Base-by-base conservation (phyloP, 2,797 vertebrate species). In the Danio choprae region DNA sequence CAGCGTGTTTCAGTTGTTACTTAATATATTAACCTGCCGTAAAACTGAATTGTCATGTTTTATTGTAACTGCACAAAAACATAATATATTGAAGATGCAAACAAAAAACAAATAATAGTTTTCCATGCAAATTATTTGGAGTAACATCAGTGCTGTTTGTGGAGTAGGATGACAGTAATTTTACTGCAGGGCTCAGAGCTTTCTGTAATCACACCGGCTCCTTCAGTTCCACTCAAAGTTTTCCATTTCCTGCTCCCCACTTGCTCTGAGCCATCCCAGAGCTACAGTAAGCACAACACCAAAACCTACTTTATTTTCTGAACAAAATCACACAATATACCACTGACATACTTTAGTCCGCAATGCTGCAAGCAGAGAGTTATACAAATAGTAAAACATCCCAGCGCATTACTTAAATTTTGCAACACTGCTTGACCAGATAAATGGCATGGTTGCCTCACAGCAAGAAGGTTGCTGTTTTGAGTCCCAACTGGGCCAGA, bases 131-230 rank as follows among this genome's bases (percentile, higher is more conserved):
- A 53, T 8, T n/a, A 50, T n/a, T 53, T 53, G 7, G 6, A 8
- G n/a, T n/a, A 7, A 44, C 4, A 1, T 65, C 11, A 46, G 63
- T 46, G 7, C 15, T 67, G 18, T 46, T 4, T 67, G 63, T 46
- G 20, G 43, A 67, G 43, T 9, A 12, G 18, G 63, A 7, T 0
- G 12, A 29, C 63, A 67, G 63, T 43, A 67, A 67, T 46, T 67
- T 67, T 48, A 5, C 63, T 12, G 44, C 18, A 46, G 41, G 4
- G 18, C 63, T 65, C 41, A 22, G 41, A 46, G 63, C 11, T 20
- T 65, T 65, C 18, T 67, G 43, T 67, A 48, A 67, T 67, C 43
- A 67, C 63, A 20, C 63, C 22, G 10, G 12, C 63, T 67, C 46
- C 46, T 67, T 63, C 63, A 22, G 18, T 43, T 65, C 18, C 43